These are phyloP conservation scores for Seriola quinqueradiata DNA, from an alignment of 2,113 vertebrate genomes.

Conservation along the genomic window DNA sequence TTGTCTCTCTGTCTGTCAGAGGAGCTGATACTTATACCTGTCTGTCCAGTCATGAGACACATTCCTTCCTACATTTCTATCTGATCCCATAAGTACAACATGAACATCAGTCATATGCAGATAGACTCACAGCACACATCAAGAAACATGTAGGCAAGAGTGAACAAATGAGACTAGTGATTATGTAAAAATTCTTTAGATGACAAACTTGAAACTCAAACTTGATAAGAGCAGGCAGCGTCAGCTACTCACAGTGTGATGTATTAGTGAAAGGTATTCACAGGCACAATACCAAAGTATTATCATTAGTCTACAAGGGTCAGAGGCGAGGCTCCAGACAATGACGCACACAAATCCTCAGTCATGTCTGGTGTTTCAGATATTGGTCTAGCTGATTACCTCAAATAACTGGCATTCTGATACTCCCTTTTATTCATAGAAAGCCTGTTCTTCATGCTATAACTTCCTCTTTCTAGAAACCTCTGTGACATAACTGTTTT, in stretches of 20 bases:
- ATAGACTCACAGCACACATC: neutral
- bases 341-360: slow-evolving; percentile 61
- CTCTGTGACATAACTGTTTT: neutral
- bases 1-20: neutral
- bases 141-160: neutral
- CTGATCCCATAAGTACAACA: slow-evolving; percentile 19
- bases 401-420: slow-evolving; percentile 1
- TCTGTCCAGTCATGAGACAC: slow-evolving; percentile 40
- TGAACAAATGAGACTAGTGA: slow-evolving; percentile 1
- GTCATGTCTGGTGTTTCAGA: slow-evolving; percentile 38
- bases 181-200: slow-evolving; percentile 30
- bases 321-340: slow-evolving; percentile 40
- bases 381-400: slow-evolving; percentile 46
- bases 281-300: slow-evolving; percentile 13
- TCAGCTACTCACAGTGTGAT: neutral
- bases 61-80: slow-evolving; percentile 50
- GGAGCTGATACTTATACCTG: slow-evolving; percentile 56
- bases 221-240: slow-evolving; percentile 42
- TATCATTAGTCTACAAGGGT: slow-evolving; percentile 35
- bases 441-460: neutral
- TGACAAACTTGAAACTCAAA: slow-evolving; percentile 10
- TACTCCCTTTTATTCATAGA: neutral
- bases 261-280: slow-evolving; percentile 5
- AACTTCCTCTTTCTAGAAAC: neutral
- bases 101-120: slow-evolving; percentile 16